A percentile compares a stretch with the other conserved stretches of the same genome.
Evolutionary conservation across 1,140 invertebrate species (phyloP).

Genomic region (Lucilia sericata): DNA sequence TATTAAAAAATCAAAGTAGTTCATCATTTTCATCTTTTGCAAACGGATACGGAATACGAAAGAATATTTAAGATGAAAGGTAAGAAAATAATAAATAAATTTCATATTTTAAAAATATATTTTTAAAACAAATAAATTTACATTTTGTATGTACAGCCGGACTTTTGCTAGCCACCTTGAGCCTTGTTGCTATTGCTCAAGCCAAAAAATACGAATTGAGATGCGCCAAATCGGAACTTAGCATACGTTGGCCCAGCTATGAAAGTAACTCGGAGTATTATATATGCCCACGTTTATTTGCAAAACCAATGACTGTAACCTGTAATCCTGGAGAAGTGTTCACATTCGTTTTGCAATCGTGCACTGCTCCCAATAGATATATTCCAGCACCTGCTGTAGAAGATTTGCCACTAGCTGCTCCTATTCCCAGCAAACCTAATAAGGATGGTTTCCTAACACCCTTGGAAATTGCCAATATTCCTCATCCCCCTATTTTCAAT

Average conservation of each 20-base stretch:
- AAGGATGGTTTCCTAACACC: neutral
- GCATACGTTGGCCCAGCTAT: slow-evolving; percentile 65
- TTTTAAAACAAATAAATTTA: neutral
- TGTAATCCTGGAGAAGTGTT: slow-evolving; percentile 62
- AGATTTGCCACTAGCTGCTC: slow-evolving; percentile 54
- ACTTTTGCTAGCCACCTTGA: slow-evolving; percentile 51
- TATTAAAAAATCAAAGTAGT: slow-evolving; percentile 51
- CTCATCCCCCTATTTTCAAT: slow-evolving; percentile 25
- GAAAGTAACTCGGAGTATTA: slow-evolving; percentile 63
- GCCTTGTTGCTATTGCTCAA: slow-evolving; percentile 56
- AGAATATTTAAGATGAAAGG: slow-evolving; percentile 31
- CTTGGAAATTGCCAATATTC: neutral
- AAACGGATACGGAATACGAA: slow-evolving; percentile 52
- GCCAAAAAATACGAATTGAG: slow-evolving; percentile 57
- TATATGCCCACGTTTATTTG: slow-evolving; percentile 54
- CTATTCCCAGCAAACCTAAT: slow-evolving; percentile 26
- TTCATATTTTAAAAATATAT: neutral
- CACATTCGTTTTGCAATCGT: slow-evolving; percentile 63
- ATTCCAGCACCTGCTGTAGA: slow-evolving; percentile 58
- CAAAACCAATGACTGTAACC: slow-evolving; percentile 54
- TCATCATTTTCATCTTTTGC: slow-evolving; percentile 54
- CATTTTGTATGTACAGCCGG: slow-evolving; percentile 52
- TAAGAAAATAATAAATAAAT: slow-evolving; percentile 13
- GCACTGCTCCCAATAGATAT: slow-evolving; percentile 54
- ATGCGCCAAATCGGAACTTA: slow-evolving; percentile 57